phyloP scores from a whole-genome alignment of 2,797 vertebrate genomes.

The Pterois miles region DNA sequence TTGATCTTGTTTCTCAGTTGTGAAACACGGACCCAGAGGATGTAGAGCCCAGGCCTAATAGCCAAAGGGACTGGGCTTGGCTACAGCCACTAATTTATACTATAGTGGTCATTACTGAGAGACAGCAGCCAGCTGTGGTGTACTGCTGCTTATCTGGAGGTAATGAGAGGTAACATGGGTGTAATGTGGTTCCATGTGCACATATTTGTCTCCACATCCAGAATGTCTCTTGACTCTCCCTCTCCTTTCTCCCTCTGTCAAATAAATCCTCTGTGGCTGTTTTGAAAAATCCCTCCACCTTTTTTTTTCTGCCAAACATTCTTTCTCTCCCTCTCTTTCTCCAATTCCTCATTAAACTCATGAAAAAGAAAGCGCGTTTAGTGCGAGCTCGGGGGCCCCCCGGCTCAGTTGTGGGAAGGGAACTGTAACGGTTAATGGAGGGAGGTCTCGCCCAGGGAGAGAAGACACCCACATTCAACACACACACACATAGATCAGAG shows the following conservation, averaged over 20 bases:
- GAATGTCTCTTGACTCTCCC: constrained; percentile 56
- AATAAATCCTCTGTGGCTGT: constrained; percentile 77
- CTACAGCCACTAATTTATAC: constrained; percentile 62
- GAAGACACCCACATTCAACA: constrained; percentile 71
- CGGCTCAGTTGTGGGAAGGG: constrained; percentile 76
- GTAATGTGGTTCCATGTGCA: constrained; percentile 62
- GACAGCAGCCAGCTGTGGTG: constrained; percentile 68
- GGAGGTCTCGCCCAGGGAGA: constrained; percentile 76
- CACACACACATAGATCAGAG: constrained; percentile 61
- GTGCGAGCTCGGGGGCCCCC: constrained; percentile 63
- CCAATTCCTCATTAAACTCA: constrained; percentile 78
- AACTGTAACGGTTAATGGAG: constrained; percentile 64
- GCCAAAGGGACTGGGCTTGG: constrained; percentile 58
- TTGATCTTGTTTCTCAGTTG: constrained; percentile 29
- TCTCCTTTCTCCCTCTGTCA: constrained; percentile 60
- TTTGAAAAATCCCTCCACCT: constrained; percentile 77
- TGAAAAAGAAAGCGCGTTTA: constrained; percentile 70
- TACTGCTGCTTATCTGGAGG: constrained; percentile 68
- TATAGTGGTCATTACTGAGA: constrained; percentile 66
- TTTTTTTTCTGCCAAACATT: constrained; percentile 69
- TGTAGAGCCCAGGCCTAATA: constrained; percentile 50
- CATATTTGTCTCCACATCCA: constrained; percentile 68
- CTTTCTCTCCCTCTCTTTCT: constrained; percentile 59
- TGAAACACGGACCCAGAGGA: constrained; percentile 49
- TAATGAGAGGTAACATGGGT: constrained; percentile 74